Evolutionary conservation across 2,113 vertebrate genomes (phyloP), one percentile per base, ranked within the genome.

Genomic region (Taxidea taxus): DNA sequence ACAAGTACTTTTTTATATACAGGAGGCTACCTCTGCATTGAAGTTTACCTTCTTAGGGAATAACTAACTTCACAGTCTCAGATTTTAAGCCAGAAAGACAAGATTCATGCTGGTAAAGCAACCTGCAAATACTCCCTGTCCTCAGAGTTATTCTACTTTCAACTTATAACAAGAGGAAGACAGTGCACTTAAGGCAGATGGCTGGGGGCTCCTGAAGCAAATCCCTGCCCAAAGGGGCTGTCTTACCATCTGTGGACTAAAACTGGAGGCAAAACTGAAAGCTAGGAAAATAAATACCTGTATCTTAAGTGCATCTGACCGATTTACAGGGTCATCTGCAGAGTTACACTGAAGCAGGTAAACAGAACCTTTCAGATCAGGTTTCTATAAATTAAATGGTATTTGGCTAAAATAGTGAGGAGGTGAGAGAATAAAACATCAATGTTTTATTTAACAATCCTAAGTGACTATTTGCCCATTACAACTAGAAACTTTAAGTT

Each of bases 51-150:
- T 93, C 29, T 82, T 29, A 42, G 42, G n/a, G 60, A 94, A 47
- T 95, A 90, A 90, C 4, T 96, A 87, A 93, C 11, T 95, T 96
- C 51, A 96, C 68, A 97, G 60, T 94, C n/a, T 92, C 62, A 80
- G 56, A 94, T 93, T 78, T 90, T 84, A 72, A 97, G 31, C 29
- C 47, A 97, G 51, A 91, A 85, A 92, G 94, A 77, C 29, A 91
- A 81, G 31, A 90, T 42, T 25, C 39, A 42, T 68, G n/a, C 25
- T 86, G 64, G 44, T 83, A 91, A 75, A 87, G 49, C 64, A 96
- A 81, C 27, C 60, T 62, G 51, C 51, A 97, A 90, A 87, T 80
- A 66, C 34, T 83, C 64, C 11, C 42, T 80, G 54, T 29, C 56
- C 44, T 85, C 66, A n/a, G 6, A 68, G 77, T 86, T 42, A 81